These are phyloP conservation scores for Cryptus viduatorius DNA, from an alignment of 2,888 invertebrate species.

Conservation along the genomic window DNA sequence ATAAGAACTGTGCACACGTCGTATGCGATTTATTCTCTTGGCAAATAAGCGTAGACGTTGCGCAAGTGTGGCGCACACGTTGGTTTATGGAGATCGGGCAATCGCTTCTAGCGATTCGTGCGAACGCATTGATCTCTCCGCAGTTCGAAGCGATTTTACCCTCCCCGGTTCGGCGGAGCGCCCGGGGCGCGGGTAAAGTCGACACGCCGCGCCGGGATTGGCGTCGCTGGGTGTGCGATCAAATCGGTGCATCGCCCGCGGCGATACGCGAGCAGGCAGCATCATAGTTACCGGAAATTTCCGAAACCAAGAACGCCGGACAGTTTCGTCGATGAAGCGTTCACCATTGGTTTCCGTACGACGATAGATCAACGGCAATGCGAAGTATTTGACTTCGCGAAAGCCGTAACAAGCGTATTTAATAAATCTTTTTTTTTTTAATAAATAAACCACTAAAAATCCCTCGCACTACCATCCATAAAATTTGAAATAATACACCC, in stretches of 20 bases:
- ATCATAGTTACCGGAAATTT: slow-evolving; percentile 52
- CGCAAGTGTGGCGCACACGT: slow-evolving; percentile 32
- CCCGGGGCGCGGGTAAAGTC: slow-evolving; percentile 65
- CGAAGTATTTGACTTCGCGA: background rate
- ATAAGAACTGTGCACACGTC: slow-evolving; percentile 68
- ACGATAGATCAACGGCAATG: background rate
- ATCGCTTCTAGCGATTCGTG: slow-evolving; percentile 40
- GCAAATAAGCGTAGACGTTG: slow-evolving; percentile 57
- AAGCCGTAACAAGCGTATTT: no score
- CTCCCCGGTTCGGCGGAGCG: slow-evolving; percentile 20
- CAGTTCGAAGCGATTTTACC: slow-evolving; percentile 39
- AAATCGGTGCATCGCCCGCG: slow-evolving; percentile 76
- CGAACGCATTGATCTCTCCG: slow-evolving; percentile 32
- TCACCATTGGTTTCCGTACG: slow-evolving; percentile 74
- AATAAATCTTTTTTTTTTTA: no score
- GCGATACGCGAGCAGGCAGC: slow-evolving; percentile 53
- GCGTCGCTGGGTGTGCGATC: slow-evolving; percentile 73
- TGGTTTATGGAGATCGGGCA: slow-evolving; percentile 13
- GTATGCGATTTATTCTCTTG: slow-evolving; percentile 53
- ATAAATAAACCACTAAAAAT: no score
- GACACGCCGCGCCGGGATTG: slow-evolving; percentile 38
- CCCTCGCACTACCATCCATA: no score
- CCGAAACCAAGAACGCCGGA: slow-evolving; percentile 70
- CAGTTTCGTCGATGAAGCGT: slow-evolving; percentile 76
- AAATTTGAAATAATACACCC: no score